Conservation (phyloP, 2,797 vertebrate species). For the Etheostoma nigrum region DNA sequence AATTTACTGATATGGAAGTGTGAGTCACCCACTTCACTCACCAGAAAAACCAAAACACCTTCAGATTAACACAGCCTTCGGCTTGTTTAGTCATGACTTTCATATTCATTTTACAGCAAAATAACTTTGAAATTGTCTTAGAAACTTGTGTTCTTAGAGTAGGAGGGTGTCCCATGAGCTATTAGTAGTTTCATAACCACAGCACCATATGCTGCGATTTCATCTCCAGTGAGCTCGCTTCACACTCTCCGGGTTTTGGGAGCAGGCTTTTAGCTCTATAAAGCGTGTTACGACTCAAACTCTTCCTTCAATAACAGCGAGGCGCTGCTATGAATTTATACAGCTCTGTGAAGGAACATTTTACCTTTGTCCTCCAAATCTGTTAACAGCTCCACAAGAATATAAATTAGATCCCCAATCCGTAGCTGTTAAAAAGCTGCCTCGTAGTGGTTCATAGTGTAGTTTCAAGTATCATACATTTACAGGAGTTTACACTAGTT, state of each 20-base stretch:
- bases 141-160: constrained; percentile 27
- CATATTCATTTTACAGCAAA: not conserved
- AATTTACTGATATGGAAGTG: constrained; percentile 24
- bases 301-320: constrained; percentile 43
- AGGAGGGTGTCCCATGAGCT: constrained; percentile 34
- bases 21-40: constrained; percentile 11
- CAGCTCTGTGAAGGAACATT: constrained; percentile 43
- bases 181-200: constrained; percentile 43
- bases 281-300: constrained; percentile 47
- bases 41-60: constrained; percentile 14
- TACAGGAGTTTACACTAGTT: not conserved
- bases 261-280: constrained; percentile 46
- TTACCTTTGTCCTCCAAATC: constrained; percentile 61
- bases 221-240: constrained; percentile 42
- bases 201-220: constrained; percentile 34
- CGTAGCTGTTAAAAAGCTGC: constrained; percentile 15
- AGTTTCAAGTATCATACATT: constrained; percentile 11
- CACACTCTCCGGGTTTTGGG: constrained; percentile 36
- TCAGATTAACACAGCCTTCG: not conserved
- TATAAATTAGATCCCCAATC: constrained; percentile 54
- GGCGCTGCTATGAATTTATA: constrained; percentile 50
- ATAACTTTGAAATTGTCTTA: constrained; percentile 15
- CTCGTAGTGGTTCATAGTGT: not conserved
- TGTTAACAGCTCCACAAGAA: constrained; percentile 42
- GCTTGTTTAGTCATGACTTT: constrained; percentile 7